Conservation (phyloP, 2,797 vertebrate species). For the Urocyon cinereoargenteus region DNA sequence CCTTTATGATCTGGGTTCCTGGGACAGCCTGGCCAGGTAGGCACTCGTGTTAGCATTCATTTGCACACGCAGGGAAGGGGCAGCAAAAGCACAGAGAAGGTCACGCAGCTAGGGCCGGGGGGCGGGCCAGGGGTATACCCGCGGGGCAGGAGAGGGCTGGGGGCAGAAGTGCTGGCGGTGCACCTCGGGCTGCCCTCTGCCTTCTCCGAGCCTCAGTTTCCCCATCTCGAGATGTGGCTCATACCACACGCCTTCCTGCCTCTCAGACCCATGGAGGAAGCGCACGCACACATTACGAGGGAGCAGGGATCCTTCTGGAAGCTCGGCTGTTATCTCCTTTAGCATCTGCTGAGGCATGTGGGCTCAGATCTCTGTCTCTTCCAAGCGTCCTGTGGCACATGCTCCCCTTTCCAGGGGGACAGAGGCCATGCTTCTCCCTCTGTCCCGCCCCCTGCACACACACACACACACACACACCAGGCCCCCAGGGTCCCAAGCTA, state of each 20-base stretch:
- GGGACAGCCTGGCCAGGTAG: too few relatives aligned
- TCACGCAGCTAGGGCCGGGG: neutral
- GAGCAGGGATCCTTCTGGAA: neutral
- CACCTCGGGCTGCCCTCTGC: neutral
- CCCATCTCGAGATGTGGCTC: neutral
- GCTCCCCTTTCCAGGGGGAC: neutral
- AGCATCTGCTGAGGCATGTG: fast-evolving
- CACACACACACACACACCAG: neutral
- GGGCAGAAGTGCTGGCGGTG: neutral
- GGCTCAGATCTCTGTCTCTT: neutral
- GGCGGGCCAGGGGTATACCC: fast-evolving
- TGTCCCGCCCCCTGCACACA: too few relatives aligned
- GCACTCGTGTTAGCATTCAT: neutral
- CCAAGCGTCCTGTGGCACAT: neutral
- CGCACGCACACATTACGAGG: neutral
- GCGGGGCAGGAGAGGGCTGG: neutral
- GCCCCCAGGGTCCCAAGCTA: neutral
- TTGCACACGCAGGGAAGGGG: neutral
- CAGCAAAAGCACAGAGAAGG: neutral
- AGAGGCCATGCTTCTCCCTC: neutral
- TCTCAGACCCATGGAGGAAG: neutral
- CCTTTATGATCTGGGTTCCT: too few relatives aligned
- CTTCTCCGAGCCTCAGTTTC: neutral
- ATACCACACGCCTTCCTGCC: neutral
- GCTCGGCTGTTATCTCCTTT: fast-evolving